Evolutionary conservation across 2,888 invertebrate species (phyloP), one percentile per base, ranked within the genome.

Genomic region (Odontocolon sp.): DNA sequence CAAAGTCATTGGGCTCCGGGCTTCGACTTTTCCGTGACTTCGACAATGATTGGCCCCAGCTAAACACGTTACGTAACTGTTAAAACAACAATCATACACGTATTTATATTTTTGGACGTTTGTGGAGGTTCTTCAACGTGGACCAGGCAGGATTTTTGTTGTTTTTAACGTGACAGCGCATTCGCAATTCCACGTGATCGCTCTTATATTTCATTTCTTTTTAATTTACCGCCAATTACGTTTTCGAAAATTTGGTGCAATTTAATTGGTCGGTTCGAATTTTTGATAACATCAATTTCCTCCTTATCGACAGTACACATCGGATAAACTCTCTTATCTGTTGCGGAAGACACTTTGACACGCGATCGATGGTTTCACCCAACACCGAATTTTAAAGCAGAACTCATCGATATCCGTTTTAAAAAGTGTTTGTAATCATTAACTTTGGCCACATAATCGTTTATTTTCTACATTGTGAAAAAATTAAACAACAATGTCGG

Each of bases 401-500:
- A 59, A 40, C 4, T 5, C 1, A 3, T 2, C 56, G 1, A n/a
- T 3, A 36, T 50, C 3, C 33, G 45, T n/a, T 21, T 61, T 50
- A 11, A 66, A 72, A 69, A 67, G 63, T 79, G 71, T 77, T 78
- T 77, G 57, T 72, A 77, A 71, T 72, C 50, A 23, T 18, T 54
- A 14, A 2, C 26, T 21, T 6, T 23, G 26, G n/a, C n/a, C n/a
- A n/a, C n/a, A 56, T 33, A 56, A 61, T 21, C 59, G 59, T 56
- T 52, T 9, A 1, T 23, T 45, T n/a, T 11, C 5, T 21, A n/a
- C n/a, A n/a, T 42, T 59, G 14, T 14, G 40, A 50, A 50, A 68
- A 31, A 45, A 31, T 57, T 69, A 28, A 69, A 38, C 4, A 50
- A 42, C 70, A 66, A 91, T 90, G 90, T 83, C 89, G 31, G 88